Evolutionary conservation across 2,888 invertebrate species (phyloP).

Genomic region (Tuta absoluta): DNA sequence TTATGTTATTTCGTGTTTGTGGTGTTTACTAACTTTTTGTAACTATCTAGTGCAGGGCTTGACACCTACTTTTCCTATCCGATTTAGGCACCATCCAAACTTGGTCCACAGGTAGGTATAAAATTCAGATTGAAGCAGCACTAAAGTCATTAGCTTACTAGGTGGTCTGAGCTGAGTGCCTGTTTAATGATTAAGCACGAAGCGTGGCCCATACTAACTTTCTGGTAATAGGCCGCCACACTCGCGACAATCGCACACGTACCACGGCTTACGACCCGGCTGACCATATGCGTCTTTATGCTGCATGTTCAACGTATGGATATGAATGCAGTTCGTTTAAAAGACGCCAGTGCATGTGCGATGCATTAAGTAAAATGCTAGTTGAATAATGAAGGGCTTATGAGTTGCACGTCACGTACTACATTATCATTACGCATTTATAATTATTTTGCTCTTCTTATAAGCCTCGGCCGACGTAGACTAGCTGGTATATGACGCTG

Average conservation of each 20-base stretch:
- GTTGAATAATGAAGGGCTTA: neutral
- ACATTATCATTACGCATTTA: constrained; percentile 44
- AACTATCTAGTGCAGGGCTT: no score
- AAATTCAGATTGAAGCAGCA: no score
- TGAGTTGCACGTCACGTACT: constrained; percentile 22
- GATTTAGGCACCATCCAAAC: no score
- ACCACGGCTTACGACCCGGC: neutral
- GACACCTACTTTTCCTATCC: no score
- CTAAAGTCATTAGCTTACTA: constrained; percentile 2
- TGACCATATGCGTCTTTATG: constrained; percentile 1
- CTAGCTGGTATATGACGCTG: constrained; percentile 15
- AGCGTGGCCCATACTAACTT: constrained; percentile 9
- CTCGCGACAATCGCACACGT: constrained; percentile 18
- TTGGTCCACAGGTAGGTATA: no score
- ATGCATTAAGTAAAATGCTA: neutral
- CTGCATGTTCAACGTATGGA: neutral
- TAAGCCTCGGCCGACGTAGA: constrained; percentile 26
- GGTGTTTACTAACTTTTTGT: no score
- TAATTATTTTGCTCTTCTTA: constrained; percentile 47
- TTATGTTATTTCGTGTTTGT: no score
- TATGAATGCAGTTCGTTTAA: neutral
- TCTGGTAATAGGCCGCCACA: constrained; percentile 5
- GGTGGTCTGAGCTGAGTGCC: constrained; percentile 13
- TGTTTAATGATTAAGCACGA: constrained; percentile 10
- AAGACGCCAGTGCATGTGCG: neutral